phyloP scores from a whole-genome alignment of 2,797 vertebrate species.

The Characodon lateralis region DNA sequence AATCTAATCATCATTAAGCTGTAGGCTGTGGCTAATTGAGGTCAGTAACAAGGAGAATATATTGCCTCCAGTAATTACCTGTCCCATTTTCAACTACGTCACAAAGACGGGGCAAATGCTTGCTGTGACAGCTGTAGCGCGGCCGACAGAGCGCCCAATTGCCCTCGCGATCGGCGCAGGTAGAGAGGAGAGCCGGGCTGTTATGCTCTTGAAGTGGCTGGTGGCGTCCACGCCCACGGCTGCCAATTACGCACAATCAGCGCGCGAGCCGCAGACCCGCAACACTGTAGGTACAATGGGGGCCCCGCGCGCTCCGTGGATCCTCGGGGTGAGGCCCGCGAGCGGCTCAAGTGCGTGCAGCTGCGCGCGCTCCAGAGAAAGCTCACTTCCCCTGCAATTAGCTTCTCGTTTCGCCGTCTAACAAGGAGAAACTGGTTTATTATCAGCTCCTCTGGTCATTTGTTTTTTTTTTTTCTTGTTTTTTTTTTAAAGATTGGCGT shows the following conservation, averaged over 20 bases:
- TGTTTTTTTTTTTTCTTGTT: constrained; percentile 33
- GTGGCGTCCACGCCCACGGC: constrained; percentile 86
- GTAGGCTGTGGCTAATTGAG: constrained; percentile 47
- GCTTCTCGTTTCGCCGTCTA: constrained; percentile 88
- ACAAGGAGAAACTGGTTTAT: constrained; percentile 88
- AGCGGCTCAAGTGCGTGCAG: constrained; percentile 97
- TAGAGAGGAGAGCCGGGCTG: constrained; percentile 77
- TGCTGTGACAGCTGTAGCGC: constrained; percentile 85
- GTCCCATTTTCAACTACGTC: constrained; percentile 20
- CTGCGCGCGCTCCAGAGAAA: constrained; percentile 91
- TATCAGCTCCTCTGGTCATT: constrained; percentile 87
- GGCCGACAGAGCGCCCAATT: constrained; percentile 83
- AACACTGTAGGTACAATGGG: constrained; percentile 86
- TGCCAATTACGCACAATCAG: constrained; percentile 98
- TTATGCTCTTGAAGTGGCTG: constrained; percentile 88
- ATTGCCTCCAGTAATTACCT: constrained; percentile 44
- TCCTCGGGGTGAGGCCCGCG: constrained; percentile 87
- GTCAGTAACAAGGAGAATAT: constrained; percentile 36
- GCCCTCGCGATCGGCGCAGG: constrained; percentile 86
- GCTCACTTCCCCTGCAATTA: constrained; percentile 95
- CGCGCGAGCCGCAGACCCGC: constrained; percentile 89
- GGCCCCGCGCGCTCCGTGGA: constrained; percentile 87
- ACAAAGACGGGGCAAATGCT: constrained; percentile 74
- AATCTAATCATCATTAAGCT: constrained; percentile 88
- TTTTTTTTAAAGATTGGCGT: constrained; percentile 51